Conservation (phyloP, 2,113 vertebrate genomes). For the Channa maculata region DNA sequence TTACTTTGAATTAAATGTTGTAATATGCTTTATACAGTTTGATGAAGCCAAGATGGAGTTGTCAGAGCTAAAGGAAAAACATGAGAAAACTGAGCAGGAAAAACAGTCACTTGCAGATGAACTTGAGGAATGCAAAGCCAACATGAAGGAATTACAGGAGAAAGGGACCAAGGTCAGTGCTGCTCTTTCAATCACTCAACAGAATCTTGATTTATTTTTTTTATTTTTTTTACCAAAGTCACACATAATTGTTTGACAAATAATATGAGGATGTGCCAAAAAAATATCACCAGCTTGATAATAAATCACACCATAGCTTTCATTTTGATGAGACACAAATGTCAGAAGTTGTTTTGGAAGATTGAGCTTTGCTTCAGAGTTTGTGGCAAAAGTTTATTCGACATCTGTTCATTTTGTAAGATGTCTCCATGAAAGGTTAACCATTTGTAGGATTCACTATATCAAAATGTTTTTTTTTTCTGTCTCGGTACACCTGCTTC, state of each 20-base stretch:
- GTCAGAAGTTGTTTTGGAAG: neutral
- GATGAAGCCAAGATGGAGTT: conserved; percentile 90
- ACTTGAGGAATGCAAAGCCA: conserved; percentile 93
- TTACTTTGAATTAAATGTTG: neutral
- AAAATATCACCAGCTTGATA: neutral
- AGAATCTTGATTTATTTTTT: neutral
- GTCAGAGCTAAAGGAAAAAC: conserved; percentile 89
- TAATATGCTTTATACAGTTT: conserved; percentile 75
- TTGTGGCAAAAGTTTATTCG: too few species aligned
- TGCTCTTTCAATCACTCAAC: neutral
- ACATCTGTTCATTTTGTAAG: conserved; percentile 1
- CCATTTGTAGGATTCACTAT: conserved; percentile 36
- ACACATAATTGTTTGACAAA: neutral
- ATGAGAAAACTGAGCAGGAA: conserved; percentile 89
- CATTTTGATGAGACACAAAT: conserved; percentile 20
- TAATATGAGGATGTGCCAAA: neutral
- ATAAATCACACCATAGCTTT: neutral
- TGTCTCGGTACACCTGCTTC: conserved; percentile 26
- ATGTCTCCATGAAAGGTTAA: conserved; percentile 27
- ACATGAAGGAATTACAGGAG: conserved; percentile 91
- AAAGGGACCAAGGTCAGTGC: conserved; percentile 93
- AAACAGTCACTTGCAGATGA: conserved; percentile 89
- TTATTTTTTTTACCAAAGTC: neutral
- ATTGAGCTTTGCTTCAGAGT: too few species aligned
- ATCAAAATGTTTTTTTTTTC: conserved; percentile 2